phyloP scores from a whole-genome alignment of 1,140 invertebrate species.

The Bombus waltoni region DNA sequence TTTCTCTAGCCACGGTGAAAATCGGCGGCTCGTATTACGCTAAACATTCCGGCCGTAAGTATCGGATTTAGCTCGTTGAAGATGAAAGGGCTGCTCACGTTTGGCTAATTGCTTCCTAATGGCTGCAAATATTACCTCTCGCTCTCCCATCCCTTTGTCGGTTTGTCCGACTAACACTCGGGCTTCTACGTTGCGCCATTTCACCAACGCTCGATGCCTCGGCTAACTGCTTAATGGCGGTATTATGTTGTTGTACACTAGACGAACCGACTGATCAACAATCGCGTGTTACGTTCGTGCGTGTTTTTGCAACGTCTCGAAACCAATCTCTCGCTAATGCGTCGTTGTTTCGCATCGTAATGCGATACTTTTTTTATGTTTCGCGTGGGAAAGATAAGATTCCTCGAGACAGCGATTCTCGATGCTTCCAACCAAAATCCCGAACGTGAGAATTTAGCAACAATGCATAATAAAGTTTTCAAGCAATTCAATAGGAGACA shows the following conservation, averaged over 20 bases:
- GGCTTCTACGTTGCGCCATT: not conserved
- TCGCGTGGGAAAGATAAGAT: not conserved
- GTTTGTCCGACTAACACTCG: slow-evolving; percentile 9
- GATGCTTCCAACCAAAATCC: no score
- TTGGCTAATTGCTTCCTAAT: slow-evolving; percentile 61
- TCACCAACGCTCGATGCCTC: slow-evolving; percentile 18
- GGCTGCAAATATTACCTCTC: slow-evolving; percentile 54
- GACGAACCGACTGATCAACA: not conserved
- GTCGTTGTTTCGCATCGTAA: not conserved
- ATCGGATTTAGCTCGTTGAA: slow-evolving; percentile 33
- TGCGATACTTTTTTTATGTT: no score
- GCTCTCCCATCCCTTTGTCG: slow-evolving; percentile 6
- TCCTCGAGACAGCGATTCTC: no score
- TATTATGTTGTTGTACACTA: slow-evolving; percentile 37
- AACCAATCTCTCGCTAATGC: not conserved
- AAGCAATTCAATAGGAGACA: no score
- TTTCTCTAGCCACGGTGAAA: not conserved
- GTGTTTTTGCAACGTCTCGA: not conserved
- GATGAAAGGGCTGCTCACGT: slow-evolving; percentile 55
- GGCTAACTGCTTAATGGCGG: slow-evolving; percentile 41
- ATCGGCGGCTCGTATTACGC: slow-evolving; percentile 31
- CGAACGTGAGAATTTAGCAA: no score
- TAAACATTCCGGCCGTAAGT: slow-evolving; percentile 40
- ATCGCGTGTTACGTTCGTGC: not conserved
- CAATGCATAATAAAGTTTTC: no score